A percentile compares a stretch with the other conserved stretches of the same genome.
Evolutionary conservation across 2,888 invertebrate genomes (phyloP).

Genomic region (Thereva nobilitata): DNA sequence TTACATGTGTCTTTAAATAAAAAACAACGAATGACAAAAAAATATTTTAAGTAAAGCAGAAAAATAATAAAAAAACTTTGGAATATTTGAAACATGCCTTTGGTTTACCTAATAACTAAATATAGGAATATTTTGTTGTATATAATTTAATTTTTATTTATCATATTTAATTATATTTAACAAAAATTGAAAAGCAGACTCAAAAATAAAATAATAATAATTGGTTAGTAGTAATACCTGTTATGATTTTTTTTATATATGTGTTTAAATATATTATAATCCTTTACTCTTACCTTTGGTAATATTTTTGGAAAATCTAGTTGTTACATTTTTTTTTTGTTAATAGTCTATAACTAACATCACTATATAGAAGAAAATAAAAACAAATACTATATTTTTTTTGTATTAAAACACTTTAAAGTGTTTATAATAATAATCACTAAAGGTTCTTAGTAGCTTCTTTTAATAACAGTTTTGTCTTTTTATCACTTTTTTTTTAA

Average conservation of each 20-base stretch:
- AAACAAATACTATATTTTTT: too few relatives aligned
- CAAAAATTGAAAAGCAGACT: too few relatives aligned
- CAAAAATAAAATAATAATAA: too few relatives aligned
- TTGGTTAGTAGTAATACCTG: too few relatives aligned
- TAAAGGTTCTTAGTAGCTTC: too few relatives aligned
- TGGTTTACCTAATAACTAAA: conserved; percentile 23
- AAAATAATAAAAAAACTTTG: conserved; percentile 31
- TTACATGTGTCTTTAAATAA: not conserved
- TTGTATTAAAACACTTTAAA: too few relatives aligned
- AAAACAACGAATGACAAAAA: conserved; percentile 9
- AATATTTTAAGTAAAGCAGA: conserved; percentile 5
- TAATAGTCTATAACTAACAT: too few relatives aligned
- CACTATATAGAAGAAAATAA: too few relatives aligned
- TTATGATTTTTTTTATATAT: not conserved
- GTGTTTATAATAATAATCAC: too few relatives aligned
- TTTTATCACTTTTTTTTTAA: too few relatives aligned
- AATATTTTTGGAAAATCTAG: conserved; percentile 29
- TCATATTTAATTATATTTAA: not conserved
- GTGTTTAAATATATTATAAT: conserved; percentile 11
- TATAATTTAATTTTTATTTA: conserved; percentile 8
- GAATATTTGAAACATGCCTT: conserved; percentile 39
- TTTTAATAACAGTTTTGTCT: too few relatives aligned
- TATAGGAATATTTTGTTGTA: conserved; percentile 6
- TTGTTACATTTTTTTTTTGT: not conserved
- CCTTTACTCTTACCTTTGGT: conserved; percentile 4